Evolutionary conservation across 1,140 invertebrate genomes (phyloP), one percentile per base, ranked within the genome.

Genomic region (Centruroides sculpturatus): DNA sequence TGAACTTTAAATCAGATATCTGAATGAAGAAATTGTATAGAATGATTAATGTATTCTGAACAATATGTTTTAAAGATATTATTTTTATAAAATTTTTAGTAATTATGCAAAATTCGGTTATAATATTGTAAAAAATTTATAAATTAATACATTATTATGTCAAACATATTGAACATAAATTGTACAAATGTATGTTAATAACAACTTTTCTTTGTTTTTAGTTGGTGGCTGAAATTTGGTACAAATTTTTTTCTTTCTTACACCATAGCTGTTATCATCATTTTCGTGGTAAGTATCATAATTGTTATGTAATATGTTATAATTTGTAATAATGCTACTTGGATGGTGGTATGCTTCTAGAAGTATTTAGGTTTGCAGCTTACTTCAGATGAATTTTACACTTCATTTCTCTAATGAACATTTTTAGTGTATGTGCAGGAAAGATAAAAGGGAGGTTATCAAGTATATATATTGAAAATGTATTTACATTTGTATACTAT

Each of bases 161-260:
- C n/a, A n/a, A n/a, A n/a, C n/a, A n/a, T n/a, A n/a, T n/a, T n/a
- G n/a, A n/a, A n/a, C n/a, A n/a, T n/a, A n/a, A n/a, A n/a, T n/a
- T n/a, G n/a, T n/a, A n/a, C n/a, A n/a, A 23, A 23, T 23, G 23
- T 23, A 23, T 23, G 23, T 23, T 23, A 23, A 23, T 23, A 23
- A 23, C 23, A 23, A 23, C 23, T 23, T 23, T 41, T 8, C 5
- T 41, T 41, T 41, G 41, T 51, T 59, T 64, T 35, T 23, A 64
- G 60, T 41, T 64, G 63, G 63, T 64, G 63, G 63, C 55, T 64
- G n/a, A 53, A 55, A 35, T 50, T 61, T 49, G 54, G 59, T 35
- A 59, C 63, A 56, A 64, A 61, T 53, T 64, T 58, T 58, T 64
- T 64, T 59, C 60, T 60, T 58, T 59, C 63, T 1, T 64, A 49